These are phyloP conservation scores for Parnassius orleans DNA, from an alignment of 2,888 invertebrate species.

Conservation along the genomic window DNA sequence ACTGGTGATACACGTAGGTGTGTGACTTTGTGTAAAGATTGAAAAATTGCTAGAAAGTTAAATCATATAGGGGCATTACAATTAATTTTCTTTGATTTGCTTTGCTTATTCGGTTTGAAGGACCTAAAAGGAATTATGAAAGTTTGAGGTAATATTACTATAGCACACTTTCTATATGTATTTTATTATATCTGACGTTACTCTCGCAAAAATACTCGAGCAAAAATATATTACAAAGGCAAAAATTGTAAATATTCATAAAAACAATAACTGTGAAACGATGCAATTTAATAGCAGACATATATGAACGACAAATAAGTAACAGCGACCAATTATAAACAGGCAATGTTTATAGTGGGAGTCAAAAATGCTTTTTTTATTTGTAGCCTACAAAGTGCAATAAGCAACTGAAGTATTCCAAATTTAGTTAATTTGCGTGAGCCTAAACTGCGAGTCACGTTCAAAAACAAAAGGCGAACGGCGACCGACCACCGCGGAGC, in stretches of 20 bases:
- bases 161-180: too few relatives aligned
- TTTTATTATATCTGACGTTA: too few relatives aligned
- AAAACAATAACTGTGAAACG: too few relatives aligned
- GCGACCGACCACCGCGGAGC: slow-evolving; percentile 65
- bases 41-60: slow-evolving; percentile 12
- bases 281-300: too few relatives aligned
- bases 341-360: background rate
- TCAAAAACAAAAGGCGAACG: slow-evolving; percentile 65
- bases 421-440: slow-evolving; percentile 71
- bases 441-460: slow-evolving; percentile 70
- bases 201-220: too few relatives aligned
- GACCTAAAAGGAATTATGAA: slow-evolving; percentile 17
- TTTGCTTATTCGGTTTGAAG: slow-evolving; percentile 1
- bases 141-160: background rate
- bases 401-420: slow-evolving; percentile 48
- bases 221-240: too few relatives aligned
- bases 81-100: slow-evolving; percentile 11
- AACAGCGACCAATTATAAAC: background rate
- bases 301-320: too few relatives aligned
- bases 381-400: slow-evolving; percentile 36
- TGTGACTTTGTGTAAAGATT: background rate
- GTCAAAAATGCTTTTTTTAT: slow-evolving; percentile 25
- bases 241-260: too few relatives aligned
- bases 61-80: slow-evolving; percentile 6
- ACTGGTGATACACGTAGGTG: slow-evolving; percentile 6